These are phyloP conservation scores for Scyliorhinus canicula DNA, from an alignment of 2,797 vertebrate genomes.

Conservation along the genomic window DNA sequence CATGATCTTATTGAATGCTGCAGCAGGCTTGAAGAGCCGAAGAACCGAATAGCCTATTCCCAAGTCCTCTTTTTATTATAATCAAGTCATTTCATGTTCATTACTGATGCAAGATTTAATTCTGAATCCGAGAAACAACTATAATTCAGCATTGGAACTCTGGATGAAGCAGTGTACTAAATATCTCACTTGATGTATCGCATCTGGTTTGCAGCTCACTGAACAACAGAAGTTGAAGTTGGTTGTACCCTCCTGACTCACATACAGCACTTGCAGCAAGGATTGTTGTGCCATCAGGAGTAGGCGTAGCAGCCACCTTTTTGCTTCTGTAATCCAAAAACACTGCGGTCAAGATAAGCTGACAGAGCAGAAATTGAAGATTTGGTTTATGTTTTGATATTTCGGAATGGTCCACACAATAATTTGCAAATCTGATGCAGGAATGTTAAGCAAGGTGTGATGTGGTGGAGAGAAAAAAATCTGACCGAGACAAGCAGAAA, in stretches of 20 bases:
- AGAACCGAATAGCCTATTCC: too few species aligned
- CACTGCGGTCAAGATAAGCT: neutral
- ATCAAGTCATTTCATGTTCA: too few species aligned
- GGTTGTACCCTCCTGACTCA: neutral
- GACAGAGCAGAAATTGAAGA: neutral
- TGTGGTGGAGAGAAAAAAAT: too few species aligned
- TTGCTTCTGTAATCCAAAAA: neutral
- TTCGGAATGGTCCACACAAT: neutral
- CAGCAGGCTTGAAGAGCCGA: too few species aligned
- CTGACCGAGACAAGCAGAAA: neutral
- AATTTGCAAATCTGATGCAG: neutral
- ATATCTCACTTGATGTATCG: neutral
- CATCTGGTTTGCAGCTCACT: neutral
- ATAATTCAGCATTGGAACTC: neutral
- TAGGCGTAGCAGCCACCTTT: neutral
- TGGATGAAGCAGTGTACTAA: neutral
- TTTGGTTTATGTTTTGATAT: neutral
- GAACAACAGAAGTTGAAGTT: neutral
- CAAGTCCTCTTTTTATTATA: too few species aligned
- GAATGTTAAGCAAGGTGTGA: neutral
- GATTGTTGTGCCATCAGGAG: neutral
- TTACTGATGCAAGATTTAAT: too few species aligned
- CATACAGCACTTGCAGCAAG: neutral
- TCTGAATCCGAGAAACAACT: neutral
- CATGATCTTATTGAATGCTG: too few species aligned